Conservation (phyloP, 1,140 invertebrate species). For the Pissodes strobi region DNA sequence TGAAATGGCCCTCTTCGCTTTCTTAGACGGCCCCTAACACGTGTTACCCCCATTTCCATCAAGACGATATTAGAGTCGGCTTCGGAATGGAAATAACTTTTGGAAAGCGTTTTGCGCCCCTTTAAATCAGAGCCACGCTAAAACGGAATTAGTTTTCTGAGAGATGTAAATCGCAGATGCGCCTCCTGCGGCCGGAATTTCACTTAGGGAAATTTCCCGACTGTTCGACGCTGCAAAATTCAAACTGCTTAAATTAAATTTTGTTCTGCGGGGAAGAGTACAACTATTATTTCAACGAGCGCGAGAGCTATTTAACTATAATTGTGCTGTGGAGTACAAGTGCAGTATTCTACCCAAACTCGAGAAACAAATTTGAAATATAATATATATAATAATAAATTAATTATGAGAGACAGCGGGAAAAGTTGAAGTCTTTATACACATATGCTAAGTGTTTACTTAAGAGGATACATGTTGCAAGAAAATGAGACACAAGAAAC, state of each 20-base stretch:
- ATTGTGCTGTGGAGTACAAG: too few species aligned
- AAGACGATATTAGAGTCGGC: constrained; percentile 43
- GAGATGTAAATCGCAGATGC: constrained; percentile 44
- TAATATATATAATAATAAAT: too few species aligned
- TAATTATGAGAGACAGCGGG: too few species aligned
- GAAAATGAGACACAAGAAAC: too few species aligned
- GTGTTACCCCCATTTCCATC: constrained; percentile 43
- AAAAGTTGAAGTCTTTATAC: too few species aligned
- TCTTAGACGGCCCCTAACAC: constrained; percentile 35
- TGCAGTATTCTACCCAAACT: too few species aligned
- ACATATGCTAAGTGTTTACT: too few species aligned
- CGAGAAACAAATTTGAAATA: too few species aligned
- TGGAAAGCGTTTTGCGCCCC: constrained; percentile 40
- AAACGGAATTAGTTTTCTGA: constrained; percentile 42
- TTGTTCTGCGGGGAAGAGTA: constrained; percentile 23
- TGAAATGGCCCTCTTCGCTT: constrained; percentile 26
- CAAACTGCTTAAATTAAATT: constrained; percentile 30
- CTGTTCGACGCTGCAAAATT: constrained; percentile 10
- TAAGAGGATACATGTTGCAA: too few species aligned
- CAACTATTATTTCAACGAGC: constrained; percentile 18
- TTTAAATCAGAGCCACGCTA: constrained; percentile 40
- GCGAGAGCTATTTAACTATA: too few species aligned
- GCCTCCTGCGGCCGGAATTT: constrained; percentile 39
- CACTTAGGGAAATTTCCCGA: constrained; percentile 37
- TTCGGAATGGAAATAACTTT: constrained; percentile 44